A percentile compares a stretch with the other conserved stretches of the same genome.
Evolutionary conservation across 2,888 invertebrate genomes (phyloP).

Genomic region (Nasonovia ribisnigri): DNA sequence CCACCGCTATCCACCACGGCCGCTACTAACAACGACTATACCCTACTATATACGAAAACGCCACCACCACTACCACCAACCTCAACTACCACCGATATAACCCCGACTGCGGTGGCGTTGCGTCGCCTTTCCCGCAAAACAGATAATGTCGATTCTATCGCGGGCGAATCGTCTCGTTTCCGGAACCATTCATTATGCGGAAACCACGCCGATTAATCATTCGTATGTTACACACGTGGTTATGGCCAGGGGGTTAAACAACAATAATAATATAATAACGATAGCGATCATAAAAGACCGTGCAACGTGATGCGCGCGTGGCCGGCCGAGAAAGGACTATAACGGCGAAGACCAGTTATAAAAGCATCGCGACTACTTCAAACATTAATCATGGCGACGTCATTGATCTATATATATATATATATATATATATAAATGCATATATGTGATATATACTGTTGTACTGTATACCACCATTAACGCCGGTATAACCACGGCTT

Average conservation of each 20-base stretch:
- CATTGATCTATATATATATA: not conserved
- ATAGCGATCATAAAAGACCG: not conserved
- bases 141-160: conserved; percentile 44
- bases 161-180: not conserved
- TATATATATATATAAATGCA: not conserved
- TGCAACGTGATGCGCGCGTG: not conserved
- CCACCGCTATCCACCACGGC: not conserved
- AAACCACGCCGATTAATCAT: conserved; percentile 44
- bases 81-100: not conserved
- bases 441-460: not conserved
- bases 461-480: too few species aligned
- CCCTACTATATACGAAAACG: not conserved
- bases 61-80: not conserved
- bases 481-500: not conserved
- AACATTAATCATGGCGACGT: conserved; percentile 47
- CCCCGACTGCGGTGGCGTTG: not conserved
- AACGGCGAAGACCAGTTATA: not conserved
- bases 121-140: not conserved
- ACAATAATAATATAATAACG: conserved; percentile 40
- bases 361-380: conserved; percentile 30
- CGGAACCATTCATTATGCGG: conserved; percentile 41
- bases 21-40: not conserved
- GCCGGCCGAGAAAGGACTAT: not conserved
- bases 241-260: not conserved
- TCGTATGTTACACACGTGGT: conserved; percentile 7